These are phyloP conservation scores for Parnassius apollo DNA, from an alignment of 2,888 invertebrate genomes.

Conservation along the genomic window DNA sequence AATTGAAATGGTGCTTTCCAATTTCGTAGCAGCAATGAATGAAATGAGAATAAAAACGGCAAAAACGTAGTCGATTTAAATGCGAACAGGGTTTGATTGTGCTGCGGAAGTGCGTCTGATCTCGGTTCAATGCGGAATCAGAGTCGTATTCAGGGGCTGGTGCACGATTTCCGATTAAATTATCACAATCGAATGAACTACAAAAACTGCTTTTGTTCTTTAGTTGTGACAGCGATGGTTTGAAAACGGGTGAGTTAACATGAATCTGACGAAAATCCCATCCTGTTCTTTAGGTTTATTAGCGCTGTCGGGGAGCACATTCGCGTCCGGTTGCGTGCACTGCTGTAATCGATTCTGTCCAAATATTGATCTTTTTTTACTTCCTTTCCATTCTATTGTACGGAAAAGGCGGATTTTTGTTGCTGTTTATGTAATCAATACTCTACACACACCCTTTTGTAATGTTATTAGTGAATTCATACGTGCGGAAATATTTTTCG, in stretches of 20 bases:
- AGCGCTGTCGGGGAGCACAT: conserved; percentile 53
- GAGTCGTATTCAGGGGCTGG: conserved; percentile 44
- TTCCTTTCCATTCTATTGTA: conserved; percentile 61
- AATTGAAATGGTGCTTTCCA: conserved; percentile 26
- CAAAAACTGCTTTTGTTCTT: conserved; percentile 39
- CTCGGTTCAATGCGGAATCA: conserved; percentile 53
- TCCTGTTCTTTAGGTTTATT: conserved; percentile 73
- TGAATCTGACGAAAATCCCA: conserved; percentile 72
- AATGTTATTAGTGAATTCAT: conserved; percentile 31
- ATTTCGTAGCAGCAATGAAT: conserved; percentile 23
- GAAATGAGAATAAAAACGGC: conserved; percentile 22
- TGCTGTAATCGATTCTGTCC: conserved; percentile 73
- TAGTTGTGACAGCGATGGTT: conserved; percentile 65
- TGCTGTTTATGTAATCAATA: conserved; percentile 60
- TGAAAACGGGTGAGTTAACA: conserved; percentile 69
- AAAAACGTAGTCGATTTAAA: conserved; percentile 44
- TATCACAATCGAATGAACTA: conserved; percentile 48
- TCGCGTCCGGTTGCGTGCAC: conserved; percentile 64
- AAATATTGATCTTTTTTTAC: conserved; percentile 78
- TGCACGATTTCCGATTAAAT: conserved; percentile 67
- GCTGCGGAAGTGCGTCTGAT: conserved; percentile 54
- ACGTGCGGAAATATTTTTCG: not conserved
- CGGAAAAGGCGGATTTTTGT: conserved; percentile 65
- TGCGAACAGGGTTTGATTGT: conserved; percentile 43
- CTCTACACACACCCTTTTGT: conserved; percentile 52